Evolutionary conservation across 2,888 invertebrate genomes (phyloP), one percentile per base, ranked within the genome.

Genomic region (Emmelina monodactyla): DNA sequence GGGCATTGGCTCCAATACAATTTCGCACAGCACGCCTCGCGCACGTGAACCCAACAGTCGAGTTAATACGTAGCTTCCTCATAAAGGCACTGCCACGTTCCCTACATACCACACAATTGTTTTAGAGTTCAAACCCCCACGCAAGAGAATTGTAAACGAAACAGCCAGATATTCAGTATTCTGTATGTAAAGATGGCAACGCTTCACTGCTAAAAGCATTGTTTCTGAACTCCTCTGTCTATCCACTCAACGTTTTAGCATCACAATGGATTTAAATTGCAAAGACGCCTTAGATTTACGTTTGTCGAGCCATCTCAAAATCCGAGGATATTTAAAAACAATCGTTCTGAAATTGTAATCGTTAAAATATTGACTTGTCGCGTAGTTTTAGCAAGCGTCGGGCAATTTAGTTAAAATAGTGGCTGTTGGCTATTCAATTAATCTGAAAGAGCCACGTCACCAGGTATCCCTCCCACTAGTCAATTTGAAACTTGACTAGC

Each of bases 41-140:
- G 47, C 63, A 60, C 63, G 66, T 68, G 71, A 60, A 57, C 54
- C 50, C 47, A 43, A 43, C 43, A 45, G 53, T 46, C 50, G 51
- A 53, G 57, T 56, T 76, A 75, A 76, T 75, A 58, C 57, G 71
- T 58, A 52, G 65, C 71, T 69, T 76, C 76, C 76, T 76, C 65
- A 75, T 76, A 73, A 72, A 71, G 58, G 19, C 19, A 6, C 19
- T 11, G 25, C 3, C 9, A 10, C 25, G 25, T 25, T 25, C 25
- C 25, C 25, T 11, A 25, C n/a, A 25, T 25, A 25, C 9, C 11
- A 25, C 6, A n/a, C n/a, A 25, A 25, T 25, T 25, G 25, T 25
- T 25, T 25, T 25, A 25, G 9, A 25, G 25, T 10, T 25, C 3
- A 25, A 9, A 25, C 25, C 9, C 25, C 25, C 11, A 25, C 25